Percentiles rank a stretch among this genome's conserved stretches.
Conservation (phyloP, 2,797 vertebrate genomes). For the Mallotus villosus region DNA sequence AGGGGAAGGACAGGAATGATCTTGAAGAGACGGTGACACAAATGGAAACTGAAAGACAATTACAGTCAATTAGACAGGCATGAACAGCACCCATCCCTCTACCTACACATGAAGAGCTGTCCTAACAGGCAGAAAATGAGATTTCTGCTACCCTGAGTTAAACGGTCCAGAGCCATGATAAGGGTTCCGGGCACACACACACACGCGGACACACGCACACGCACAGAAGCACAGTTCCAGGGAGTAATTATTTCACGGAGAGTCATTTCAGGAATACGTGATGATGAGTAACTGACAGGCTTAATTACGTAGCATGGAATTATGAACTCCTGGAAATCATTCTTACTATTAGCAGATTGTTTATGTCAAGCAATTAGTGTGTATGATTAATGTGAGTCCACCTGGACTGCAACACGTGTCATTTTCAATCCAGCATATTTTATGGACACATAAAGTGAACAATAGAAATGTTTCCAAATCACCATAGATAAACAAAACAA, state of each 20-base stretch:
- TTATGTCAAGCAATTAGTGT: neutral
- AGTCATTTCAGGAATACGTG: conserved; percentile 1
- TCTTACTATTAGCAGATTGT: neutral
- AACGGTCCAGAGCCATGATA: conserved; percentile 34
- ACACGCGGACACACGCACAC: conserved; percentile 11
- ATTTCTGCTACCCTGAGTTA: conserved; percentile 87
- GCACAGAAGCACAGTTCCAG: conserved; percentile 13
- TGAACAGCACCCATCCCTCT: conserved; percentile 76
- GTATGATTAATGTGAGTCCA: neutral
- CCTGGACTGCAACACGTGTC: neutral
- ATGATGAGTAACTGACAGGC: neutral
- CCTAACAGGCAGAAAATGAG: conserved; percentile 96
- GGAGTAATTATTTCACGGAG: neutral
- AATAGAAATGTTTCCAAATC: neutral
- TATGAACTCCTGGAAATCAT: neutral
- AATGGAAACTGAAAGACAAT: conserved; percentile 96
- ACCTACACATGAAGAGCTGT: conserved; percentile 79
- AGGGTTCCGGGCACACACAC: conserved; percentile 1
- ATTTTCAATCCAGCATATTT: neutral
- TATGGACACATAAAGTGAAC: neutral
- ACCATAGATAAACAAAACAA: neutral
- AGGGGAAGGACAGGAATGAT: conserved; percentile 35
- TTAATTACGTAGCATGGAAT: neutral
- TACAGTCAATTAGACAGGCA: conserved; percentile 91
- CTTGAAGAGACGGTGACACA: conserved; percentile 80